Evolutionary conservation across 1,140 invertebrate species (phyloP).

Genomic region (Latrodectus geometricus): DNA sequence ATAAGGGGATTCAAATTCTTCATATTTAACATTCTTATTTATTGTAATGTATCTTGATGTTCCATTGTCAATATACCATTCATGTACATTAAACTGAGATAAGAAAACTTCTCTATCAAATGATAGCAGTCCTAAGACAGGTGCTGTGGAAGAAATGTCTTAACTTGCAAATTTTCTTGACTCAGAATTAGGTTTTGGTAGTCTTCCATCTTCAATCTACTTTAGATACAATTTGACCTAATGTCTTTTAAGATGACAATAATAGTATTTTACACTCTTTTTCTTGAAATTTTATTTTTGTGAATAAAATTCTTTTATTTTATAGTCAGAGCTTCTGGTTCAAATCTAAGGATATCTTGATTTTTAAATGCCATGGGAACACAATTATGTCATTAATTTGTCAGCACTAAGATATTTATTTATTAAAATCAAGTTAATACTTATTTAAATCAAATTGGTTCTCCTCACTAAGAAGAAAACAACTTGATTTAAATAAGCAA

Average conservation of each 20-base stretch:
- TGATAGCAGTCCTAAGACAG: not conserved
- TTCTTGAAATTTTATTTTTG: not conserved
- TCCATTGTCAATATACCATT: constrained; percentile 29
- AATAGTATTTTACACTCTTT: not conserved
- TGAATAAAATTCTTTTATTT: not conserved
- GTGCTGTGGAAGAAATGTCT: not conserved
- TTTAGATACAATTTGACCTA: not conserved
- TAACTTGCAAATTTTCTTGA: not conserved
- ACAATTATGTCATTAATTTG: not conserved
- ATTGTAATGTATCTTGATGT: constrained; percentile 19
- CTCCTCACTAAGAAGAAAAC: not conserved
- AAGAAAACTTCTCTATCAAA: not conserved
- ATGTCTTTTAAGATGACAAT: not conserved
- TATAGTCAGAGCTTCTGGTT: not conserved
- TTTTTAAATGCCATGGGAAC: not conserved
- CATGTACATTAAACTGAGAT: not conserved
- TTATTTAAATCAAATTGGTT: too few relatives aligned
- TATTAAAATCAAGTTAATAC: too few relatives aligned
- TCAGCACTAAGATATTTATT: too few relatives aligned
- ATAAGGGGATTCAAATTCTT: constrained; percentile 2
- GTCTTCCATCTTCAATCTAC: constrained; percentile 32
- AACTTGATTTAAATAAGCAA: not conserved
- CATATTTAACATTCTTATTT: not conserved
- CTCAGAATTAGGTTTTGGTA: not conserved
- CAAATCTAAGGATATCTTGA: not conserved